Base-by-base conservation (phyloP, 2,113 vertebrate genomes). In the Pogona vitticeps region DNA sequence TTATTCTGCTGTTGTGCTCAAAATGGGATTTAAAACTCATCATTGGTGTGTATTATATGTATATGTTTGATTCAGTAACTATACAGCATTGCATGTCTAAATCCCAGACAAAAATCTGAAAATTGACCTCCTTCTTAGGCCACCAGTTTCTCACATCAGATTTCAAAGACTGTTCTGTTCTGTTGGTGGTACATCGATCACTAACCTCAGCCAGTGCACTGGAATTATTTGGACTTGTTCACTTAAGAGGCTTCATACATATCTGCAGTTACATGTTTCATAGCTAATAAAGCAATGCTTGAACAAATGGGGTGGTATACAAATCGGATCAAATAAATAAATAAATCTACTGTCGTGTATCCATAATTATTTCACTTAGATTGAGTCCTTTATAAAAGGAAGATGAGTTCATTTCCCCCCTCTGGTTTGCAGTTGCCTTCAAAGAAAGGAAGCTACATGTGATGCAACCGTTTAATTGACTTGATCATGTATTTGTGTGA, bases 401-500 rank as follows among this genome's bases (percentile, higher is more conserved):
- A 63, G 36, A 63, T 63, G 12, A 9, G 36, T 76, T 80, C 28
- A 75, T 38, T 77, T 86, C 80, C 91, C 89, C 52, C 65, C 61
- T 0, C 42, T 6, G 28, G 10, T 79, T 90, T 88, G 72, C 79
- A 92, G 31, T 76, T 88, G 2, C 81, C 36, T 82, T 88, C 91
- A 78, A 84, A 92, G 88, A 46, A 63, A 68, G 78, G 72, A 77
- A 72, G 1, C 75, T 88, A 70, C n/a, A n/a, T 73, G 59, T 91
- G 87, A 86, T 89, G 20, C 71, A 88, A 89, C 85, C 76, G 71
- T 82, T 23, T 90, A 31, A 65, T 89, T 91, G 10, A 1, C 85
- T 86, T 70, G 83, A n/a, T 59, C 92, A 40, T 56, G 93, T 93
- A 80, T 86, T 85, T 72, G 70, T 80, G 80, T 91, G 46, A 65